Conservation (phyloP, 2,797 vertebrate genomes). For the Myiothlypis coronata region DNA sequence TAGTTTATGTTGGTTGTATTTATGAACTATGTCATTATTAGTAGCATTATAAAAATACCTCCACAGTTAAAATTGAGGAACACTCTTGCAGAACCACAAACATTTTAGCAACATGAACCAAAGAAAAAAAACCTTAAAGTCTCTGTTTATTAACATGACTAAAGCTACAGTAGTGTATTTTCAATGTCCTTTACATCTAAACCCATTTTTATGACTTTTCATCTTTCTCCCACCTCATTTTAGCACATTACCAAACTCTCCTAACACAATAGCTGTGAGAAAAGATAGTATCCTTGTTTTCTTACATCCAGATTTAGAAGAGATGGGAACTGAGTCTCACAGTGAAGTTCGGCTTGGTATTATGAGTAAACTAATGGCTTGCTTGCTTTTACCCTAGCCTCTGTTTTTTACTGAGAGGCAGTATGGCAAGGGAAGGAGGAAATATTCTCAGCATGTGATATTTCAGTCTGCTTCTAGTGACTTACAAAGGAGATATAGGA, state of each 20-base stretch:
- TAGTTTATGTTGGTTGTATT: not conserved
- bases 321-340: not conserved
- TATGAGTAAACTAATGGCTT: not conserved
- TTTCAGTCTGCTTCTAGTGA: not conserved
- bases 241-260: not conserved
- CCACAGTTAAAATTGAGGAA: not conserved
- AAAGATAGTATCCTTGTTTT: not conserved
- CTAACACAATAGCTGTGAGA: not conserved
- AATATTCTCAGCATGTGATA: not conserved
- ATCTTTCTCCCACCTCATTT: not conserved
- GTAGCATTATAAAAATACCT: not conserved
- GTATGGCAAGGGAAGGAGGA: not conserved
- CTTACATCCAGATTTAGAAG: not conserved
- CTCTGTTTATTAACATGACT: not conserved
- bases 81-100: not conserved
- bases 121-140: not conserved
- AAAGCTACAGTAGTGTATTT: not conserved
- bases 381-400: not conserved
- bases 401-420: not conserved
- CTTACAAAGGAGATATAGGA: not conserved
- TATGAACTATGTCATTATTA: not conserved
- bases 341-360: not conserved
- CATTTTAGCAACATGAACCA: not conserved
- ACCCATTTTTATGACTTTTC: not conserved
- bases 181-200: fast-evolving